Percentiles rank a stretch among this genome's conserved stretches.
These are phyloP conservation scores for Morone chrysops DNA, from an alignment of 2,113 vertebrate genomes.

Conservation along the genomic window DNA sequence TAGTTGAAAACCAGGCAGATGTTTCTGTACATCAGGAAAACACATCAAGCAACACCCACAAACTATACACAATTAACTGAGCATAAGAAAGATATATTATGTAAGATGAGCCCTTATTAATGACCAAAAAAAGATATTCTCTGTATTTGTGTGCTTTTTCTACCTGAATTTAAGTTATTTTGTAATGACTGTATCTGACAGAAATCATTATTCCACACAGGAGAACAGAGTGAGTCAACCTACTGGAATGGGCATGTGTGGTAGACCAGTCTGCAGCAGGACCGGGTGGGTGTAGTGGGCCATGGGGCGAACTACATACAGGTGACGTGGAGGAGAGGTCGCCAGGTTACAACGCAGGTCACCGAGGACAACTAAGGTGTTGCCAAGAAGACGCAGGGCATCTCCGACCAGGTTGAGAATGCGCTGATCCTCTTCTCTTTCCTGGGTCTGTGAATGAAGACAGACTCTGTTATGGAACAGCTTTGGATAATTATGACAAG, in stretches of 20 bases:
- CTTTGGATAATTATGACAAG: not conserved
- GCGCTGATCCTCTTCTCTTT: constrained; percentile 89
- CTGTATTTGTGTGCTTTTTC: not conserved
- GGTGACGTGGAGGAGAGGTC: constrained; percentile 84
- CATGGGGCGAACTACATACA: constrained; percentile 87
- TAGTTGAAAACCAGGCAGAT: not conserved
- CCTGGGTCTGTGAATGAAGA: constrained; percentile 81
- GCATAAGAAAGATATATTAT: not conserved
- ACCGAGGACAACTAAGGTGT: constrained; percentile 88
- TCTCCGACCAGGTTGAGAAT: constrained; percentile 89
- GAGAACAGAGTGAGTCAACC: constrained; percentile 23
- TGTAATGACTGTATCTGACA: not conserved
- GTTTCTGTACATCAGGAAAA: not conserved
- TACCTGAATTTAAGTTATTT: no score
- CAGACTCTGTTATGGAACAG: not conserved
- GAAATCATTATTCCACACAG: not conserved
- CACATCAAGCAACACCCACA: not conserved
- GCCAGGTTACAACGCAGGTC: constrained; percentile 89
- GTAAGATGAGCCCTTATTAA: not conserved
- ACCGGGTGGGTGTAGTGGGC: constrained; percentile 88
- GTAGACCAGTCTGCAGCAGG: constrained; percentile 82
- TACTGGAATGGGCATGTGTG: constrained; percentile 88
- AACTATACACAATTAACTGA: not conserved
- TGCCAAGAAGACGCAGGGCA: constrained; percentile 88
- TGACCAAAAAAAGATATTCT: not conserved